phyloP scores from a whole-genome alignment of 2,888 invertebrate genomes.

The Rhagophthalmus giganteus region DNA sequence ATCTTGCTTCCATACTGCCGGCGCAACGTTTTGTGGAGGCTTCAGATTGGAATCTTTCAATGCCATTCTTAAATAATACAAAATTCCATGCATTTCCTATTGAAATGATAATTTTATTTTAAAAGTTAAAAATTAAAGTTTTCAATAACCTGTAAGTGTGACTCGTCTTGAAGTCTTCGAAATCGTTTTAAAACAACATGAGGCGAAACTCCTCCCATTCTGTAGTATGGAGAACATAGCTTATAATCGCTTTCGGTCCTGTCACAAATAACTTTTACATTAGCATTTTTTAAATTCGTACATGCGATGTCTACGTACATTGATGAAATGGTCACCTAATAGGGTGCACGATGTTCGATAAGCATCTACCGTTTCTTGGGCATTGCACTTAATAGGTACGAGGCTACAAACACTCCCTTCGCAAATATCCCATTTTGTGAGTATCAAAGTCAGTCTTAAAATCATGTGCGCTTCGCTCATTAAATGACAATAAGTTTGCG shows the following conservation, averaged over 20 bases:
- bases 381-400: conserved; percentile 40
- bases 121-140: not conserved
- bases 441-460: conserved; percentile 58
- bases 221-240: conserved; percentile 60
- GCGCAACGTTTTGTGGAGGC: conserved; percentile 56
- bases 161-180: conserved; percentile 51
- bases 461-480: conserved; percentile 74
- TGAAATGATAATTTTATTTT: no score
- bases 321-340: conserved; percentile 62
- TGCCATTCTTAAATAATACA: conserved; percentile 51
- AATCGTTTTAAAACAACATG: conserved; percentile 56
- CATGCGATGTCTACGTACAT: no score
- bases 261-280: conserved; percentile 23
- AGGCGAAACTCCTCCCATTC: conserved; percentile 59
- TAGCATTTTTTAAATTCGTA: conserved; percentile 35
- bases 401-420: conserved; percentile 48
- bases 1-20: conserved; percentile 47
- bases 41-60: conserved; percentile 54
- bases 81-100: conserved; percentile 49
- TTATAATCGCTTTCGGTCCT: conserved; percentile 48
- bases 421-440: conserved; percentile 48
- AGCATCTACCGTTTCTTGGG: conserved; percentile 53
- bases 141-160: conserved; percentile 45
- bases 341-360: conserved; percentile 61
- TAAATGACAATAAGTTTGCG: conserved; percentile 71